Evolutionary conservation across 2,113 vertebrate species (phyloP).

Genomic region (Geothlypis trichas): DNA sequence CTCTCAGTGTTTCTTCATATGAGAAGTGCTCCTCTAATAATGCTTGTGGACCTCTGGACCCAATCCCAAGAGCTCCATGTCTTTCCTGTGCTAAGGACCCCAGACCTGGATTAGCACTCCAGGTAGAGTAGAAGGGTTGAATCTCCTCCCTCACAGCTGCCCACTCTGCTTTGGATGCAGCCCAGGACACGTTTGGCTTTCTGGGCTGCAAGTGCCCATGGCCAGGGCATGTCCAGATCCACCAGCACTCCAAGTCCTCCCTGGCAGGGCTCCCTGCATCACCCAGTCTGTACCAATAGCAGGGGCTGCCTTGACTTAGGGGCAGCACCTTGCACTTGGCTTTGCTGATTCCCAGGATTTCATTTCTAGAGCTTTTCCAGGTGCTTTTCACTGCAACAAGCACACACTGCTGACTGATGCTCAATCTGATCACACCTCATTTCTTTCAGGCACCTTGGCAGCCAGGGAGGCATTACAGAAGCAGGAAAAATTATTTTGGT

Average conservation of each 20-base stretch:
- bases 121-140: background rate
- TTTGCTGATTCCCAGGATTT: background rate
- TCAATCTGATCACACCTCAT: background rate
- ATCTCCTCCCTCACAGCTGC: background rate
- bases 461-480: background rate
- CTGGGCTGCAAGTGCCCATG: background rate
- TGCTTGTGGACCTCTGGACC: background rate
- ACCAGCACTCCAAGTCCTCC: background rate
- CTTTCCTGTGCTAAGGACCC: too few species aligned
- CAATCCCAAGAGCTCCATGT: background rate
- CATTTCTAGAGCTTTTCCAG: background rate
- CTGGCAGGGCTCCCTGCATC: background rate
- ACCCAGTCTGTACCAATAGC: rapidly evolving
- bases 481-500: background rate
- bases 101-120: background rate
- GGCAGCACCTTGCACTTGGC: background rate
- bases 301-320: background rate
- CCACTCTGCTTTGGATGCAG: background rate
- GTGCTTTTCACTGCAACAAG: background rate
- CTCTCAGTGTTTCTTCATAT: background rate
- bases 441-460: background rate
- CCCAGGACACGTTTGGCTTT: background rate
- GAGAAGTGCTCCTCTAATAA: background rate
- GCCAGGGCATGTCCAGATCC: background rate
- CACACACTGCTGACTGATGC: background rate